These are phyloP conservation scores for Meriones psammophilus DNA, from an alignment of 2,797 vertebrate genomes.

Conservation along the genomic window DNA sequence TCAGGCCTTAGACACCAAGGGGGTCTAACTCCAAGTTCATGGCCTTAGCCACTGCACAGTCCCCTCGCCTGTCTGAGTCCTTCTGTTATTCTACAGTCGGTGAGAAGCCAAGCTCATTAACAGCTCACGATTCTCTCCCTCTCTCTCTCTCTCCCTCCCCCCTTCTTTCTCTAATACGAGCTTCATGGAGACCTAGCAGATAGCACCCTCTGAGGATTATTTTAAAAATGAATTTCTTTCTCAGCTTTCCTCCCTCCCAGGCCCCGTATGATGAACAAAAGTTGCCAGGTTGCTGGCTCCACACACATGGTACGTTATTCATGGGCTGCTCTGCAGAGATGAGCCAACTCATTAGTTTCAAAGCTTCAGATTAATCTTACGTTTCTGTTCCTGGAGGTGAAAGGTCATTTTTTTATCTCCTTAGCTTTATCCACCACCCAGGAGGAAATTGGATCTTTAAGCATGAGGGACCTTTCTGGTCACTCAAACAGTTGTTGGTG, in stretches of 20 bases:
- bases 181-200: conserved; percentile 53
- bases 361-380: conserved; percentile 68
- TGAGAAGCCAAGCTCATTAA: conserved; percentile 72
- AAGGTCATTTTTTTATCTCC: conserved; percentile 70
- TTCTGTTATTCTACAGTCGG: neutral
- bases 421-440: conserved; percentile 42
- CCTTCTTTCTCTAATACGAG: conserved; percentile 44
- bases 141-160: neutral
- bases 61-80: neutral
- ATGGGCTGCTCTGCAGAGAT: rapidly evolving
- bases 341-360: conserved; percentile 66
- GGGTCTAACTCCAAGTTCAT: conserved; percentile 27
- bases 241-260: conserved; percentile 4
- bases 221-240: conserved; percentile 73
- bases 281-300: neutral
- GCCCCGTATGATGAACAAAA: conserved; percentile 26
- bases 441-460: conserved; percentile 56
- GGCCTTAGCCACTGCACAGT: conserved; percentile 44
- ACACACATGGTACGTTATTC: neutral
- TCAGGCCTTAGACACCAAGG: conserved; percentile 4
- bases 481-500: neutral
- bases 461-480: neutral
- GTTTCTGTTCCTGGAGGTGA: conserved; percentile 59
- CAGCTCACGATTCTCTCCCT: neutral
- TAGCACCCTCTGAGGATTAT: conserved; percentile 58